Percentiles rank a stretch among this genome's conserved stretches.
Conservation (phyloP, 2,113 vertebrate species). For the Loxodonta africana region DNA sequence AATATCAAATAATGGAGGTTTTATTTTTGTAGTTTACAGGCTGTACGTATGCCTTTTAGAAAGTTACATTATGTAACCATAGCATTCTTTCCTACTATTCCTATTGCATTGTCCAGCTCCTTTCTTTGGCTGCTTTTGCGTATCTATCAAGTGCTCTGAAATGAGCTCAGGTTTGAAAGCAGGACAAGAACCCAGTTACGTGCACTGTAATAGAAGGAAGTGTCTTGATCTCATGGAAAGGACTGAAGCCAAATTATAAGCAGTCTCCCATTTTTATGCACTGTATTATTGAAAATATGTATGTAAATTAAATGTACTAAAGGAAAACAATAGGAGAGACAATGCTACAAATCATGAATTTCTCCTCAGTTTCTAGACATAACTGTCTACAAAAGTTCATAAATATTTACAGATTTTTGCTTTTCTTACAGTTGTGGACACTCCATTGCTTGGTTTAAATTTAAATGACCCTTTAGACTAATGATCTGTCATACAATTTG, state of each 20-base stretch:
- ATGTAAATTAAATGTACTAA: not conserved
- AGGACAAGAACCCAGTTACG: not conserved
- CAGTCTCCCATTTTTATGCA: not conserved
- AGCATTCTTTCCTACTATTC: not conserved
- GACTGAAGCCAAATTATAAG: not conserved
- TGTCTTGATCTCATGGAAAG: not conserved
- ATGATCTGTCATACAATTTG: not conserved
- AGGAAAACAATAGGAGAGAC: not conserved
- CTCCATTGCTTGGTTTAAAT: not conserved
- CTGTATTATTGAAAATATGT: slow-evolving; percentile 18
- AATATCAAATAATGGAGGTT: not conserved
- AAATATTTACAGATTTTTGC: not conserved
- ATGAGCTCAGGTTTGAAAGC: not conserved
- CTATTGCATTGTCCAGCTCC: not conserved
- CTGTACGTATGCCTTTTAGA: not conserved
- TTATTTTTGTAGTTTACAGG: slow-evolving; percentile 4
- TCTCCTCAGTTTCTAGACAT: not conserved
- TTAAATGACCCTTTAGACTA: not conserved
- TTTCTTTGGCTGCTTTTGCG: not conserved
- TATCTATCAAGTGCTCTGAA: not conserved
- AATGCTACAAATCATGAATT: not conserved
- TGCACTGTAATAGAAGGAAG: not conserved
- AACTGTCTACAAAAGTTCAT: not conserved
- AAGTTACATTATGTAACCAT: not conserved
- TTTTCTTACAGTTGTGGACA: slow-evolving; percentile 50